A percentile compares a stretch with the other conserved stretches of the same genome.
Evolutionary conservation across 2,113 vertebrate genomes (phyloP).

Genomic region (Alligator sinensis): DNA sequence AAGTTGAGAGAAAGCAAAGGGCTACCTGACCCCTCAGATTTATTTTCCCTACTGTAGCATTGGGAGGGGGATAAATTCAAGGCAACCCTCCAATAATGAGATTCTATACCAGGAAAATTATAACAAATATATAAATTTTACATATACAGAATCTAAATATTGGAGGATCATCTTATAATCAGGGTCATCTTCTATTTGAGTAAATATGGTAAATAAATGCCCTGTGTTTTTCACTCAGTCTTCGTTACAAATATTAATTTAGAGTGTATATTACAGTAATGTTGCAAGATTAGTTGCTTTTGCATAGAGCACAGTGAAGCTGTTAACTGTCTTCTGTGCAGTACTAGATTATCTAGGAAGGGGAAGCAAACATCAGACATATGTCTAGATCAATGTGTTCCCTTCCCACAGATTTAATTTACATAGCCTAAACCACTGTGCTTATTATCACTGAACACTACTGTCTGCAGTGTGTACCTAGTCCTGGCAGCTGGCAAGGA

Average conservation of each 20-base stretch:
- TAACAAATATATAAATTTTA: too few species aligned
- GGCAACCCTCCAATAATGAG: too few species aligned
- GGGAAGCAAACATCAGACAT: neutral
- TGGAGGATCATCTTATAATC: too few species aligned
- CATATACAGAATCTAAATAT: too few species aligned
- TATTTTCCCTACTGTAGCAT: too few species aligned
- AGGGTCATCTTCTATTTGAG: too few species aligned
- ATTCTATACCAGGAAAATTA: too few species aligned
- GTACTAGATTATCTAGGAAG: neutral
- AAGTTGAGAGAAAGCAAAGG: too few species aligned
- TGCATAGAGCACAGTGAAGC: neutral
- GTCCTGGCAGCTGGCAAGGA: constrained; percentile 1
- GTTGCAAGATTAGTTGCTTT: constrained; percentile 28
- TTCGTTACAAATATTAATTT: neutral
- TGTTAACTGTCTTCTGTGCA: neutral
- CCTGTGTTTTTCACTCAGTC: neutral
- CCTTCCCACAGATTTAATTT: neutral
- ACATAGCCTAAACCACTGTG: neutral
- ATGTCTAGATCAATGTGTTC: neutral
- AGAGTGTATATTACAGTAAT: neutral
- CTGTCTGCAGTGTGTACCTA: neutral
- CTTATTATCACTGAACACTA: neutral
- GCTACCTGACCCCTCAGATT: too few species aligned
- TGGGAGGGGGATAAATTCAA: too few species aligned
- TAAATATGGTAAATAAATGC: neutral